A percentile compares a stretch with the other conserved stretches of the same genome.
phyloP scores from a whole-genome alignment of 2,113 vertebrate species.

The Chaetodon trifascialis region DNA sequence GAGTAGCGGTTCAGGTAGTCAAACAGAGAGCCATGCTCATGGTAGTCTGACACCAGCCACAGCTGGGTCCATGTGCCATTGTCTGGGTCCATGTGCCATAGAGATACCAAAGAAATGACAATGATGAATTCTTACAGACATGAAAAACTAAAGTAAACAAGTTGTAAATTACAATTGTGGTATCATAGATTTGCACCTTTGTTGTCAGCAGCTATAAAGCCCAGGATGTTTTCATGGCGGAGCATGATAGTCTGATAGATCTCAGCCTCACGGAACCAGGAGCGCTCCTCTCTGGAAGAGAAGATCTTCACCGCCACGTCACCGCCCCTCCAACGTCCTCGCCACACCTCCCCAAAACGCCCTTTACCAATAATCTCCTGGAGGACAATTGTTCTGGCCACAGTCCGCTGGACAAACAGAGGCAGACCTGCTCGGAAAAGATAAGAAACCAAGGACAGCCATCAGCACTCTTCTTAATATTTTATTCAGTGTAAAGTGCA shows the following conservation, averaged over 20 bases:
- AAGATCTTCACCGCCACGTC: constrained; percentile 99
- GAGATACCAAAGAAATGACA: neutral
- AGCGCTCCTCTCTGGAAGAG: constrained; percentile 95
- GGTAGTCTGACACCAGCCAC: constrained; percentile 97
- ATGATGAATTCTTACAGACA: neutral
- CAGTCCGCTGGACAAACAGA: constrained; percentile 94
- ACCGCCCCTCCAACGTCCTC: constrained; percentile 93
- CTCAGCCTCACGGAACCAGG: constrained; percentile 97
- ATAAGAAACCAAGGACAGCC: neutral
- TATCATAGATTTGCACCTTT: constrained; percentile 85
- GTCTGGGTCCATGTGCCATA: constrained; percentile 79
- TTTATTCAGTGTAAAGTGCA: neutral
- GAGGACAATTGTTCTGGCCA: constrained; percentile 95
- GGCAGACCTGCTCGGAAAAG: constrained; percentile 87
- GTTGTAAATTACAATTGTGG: neutral
- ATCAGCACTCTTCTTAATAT: neutral
- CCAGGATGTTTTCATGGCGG: constrained; percentile 96
- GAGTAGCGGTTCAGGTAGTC: constrained; percentile 96
- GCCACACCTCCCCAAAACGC: constrained; percentile 96
- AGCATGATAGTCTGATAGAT: constrained; percentile 98
- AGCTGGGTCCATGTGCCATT: constrained; percentile 98
- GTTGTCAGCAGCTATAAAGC: constrained; percentile 96
- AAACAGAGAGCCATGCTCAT: constrained; percentile 95
- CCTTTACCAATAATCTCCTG: constrained; percentile 98
- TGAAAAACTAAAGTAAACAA: neutral